Evolutionary conservation across 64 coral and sea anemone genomes (phyloP).

Genomic region (Montipora efflorescens): DNA sequence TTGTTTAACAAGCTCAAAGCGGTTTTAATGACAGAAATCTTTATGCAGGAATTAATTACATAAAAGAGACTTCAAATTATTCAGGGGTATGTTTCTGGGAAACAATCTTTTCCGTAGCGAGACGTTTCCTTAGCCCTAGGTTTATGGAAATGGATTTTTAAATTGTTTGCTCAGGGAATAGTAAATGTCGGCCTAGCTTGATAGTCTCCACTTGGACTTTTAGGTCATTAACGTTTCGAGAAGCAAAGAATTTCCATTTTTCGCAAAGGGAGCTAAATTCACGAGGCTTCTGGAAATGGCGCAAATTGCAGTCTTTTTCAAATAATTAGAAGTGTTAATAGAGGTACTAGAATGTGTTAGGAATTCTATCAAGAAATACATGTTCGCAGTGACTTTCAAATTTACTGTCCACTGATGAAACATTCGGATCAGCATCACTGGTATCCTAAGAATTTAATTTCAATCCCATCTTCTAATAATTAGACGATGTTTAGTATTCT

Average conservation of each 20-base stretch:
- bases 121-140: neutral
- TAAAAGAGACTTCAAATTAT: neutral
- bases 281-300: neutral
- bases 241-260: neutral
- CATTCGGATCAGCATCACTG: neutral
- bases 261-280: neutral
- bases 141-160: neutral
- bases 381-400: neutral
- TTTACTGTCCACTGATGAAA: neutral
- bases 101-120: neutral
- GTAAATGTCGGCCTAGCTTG: too few species aligned
- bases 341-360: too few species aligned
- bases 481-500: constrained; percentile 16
- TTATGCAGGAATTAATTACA: neutral
- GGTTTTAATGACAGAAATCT: neutral
- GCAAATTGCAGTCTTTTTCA: neutral
- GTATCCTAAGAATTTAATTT: neutral
- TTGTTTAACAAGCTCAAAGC: neutral
- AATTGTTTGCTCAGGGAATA: neutral
- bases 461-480: constrained; percentile 2
- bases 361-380: too few species aligned
- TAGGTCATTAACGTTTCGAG: neutral
- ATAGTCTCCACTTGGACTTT: neutral
- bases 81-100: neutral
- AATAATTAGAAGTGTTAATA: too few species aligned